These are phyloP conservation scores for Bradynema listronoti DNA, from an alignment of 1,140 invertebrate genomes.

Conservation along the genomic window DNA sequence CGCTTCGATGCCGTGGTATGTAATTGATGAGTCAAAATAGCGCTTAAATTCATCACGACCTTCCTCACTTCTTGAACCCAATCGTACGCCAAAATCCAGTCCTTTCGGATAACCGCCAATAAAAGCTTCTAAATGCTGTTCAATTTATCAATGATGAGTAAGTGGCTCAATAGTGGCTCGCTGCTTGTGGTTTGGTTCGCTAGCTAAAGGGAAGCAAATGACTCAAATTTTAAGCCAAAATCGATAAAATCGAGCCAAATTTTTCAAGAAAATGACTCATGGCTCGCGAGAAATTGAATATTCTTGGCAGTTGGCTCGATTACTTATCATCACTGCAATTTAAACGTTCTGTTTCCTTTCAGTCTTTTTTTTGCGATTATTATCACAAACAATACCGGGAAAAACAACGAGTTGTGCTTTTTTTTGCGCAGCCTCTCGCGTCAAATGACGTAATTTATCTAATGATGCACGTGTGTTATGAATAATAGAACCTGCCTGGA, in stretches of 20 bases:
- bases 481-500: conserved; percentile 43
- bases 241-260: conserved; percentile 9
- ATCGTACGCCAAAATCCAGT: conserved; percentile 38
- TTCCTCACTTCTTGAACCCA: conserved; percentile 40
- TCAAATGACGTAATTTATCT: conserved; percentile 33
- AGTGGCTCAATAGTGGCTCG: background rate
- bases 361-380: conserved; percentile 7
- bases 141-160: conserved; percentile 7
- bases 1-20: conserved; percentile 36
- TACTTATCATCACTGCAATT: no score
- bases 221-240: background rate
- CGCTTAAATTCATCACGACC: conserved; percentile 42
- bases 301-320: no score
- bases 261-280: conserved; percentile 7
- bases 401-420: conserved; percentile 45
- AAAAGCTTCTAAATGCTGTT: conserved; percentile 43
- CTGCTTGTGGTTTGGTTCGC: no score
- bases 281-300: no score
- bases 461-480: conserved; percentile 44
- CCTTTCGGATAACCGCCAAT: conserved; percentile 50
- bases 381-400: conserved; percentile 32
- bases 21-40: conserved; percentile 42
- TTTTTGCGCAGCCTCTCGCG: conserved; percentile 32
- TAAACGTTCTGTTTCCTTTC: background rate
- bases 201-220: no score